Evolutionary conservation across 2,113 vertebrate genomes (phyloP), one percentile per base, ranked within the genome.

Genomic region (Hemicordylus capensis): DNA sequence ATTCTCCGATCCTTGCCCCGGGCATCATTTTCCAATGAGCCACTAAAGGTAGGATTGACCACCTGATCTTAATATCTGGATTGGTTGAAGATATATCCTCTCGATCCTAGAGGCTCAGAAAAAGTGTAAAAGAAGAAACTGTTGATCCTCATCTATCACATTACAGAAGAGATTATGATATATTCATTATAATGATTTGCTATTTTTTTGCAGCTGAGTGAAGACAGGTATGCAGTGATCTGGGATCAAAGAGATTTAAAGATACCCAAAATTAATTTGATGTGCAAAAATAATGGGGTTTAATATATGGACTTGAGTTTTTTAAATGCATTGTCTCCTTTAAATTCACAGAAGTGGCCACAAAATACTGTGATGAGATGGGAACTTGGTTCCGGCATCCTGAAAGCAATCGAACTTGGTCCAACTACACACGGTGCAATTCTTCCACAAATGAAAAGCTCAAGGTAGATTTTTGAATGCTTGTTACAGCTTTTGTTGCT

Each of bases 361-460:
- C 97, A 11, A 99, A 99, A 91, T 98, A 97, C 66, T 99, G 99
- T 82, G 98, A 98, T 87, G 97, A 98, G 86, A 96, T 95, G 0
- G 98, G 98, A 37, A 96, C 96, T 84, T 99, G 99, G 99, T 99
- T 98, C 90, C 97, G 96, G 28, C 98, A 99, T 89, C 98, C 98
- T 4, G 98, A 98, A 81, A 98, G 96, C 91, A 99, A 99, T 91
- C 95, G 97, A 78, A 99, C 98, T 2, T 99, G 98, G 98, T 98
- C 99, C 91, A 98, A 99, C 96, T 99, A 99, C 54, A 98, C 98
- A 12, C 93, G 98, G 87, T 99, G 99, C 91, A 98, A 97, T 5
- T 97, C 97, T 63, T 98, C 98, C 94, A 98, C 98, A 7, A 94
- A 96, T 28, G 97, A 98, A 83, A 99, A 99, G 83, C 0, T 98